These are phyloP conservation scores for Ciconia stormi DNA, from an alignment of 2,113 vertebrate genomes.

Conservation along the genomic window DNA sequence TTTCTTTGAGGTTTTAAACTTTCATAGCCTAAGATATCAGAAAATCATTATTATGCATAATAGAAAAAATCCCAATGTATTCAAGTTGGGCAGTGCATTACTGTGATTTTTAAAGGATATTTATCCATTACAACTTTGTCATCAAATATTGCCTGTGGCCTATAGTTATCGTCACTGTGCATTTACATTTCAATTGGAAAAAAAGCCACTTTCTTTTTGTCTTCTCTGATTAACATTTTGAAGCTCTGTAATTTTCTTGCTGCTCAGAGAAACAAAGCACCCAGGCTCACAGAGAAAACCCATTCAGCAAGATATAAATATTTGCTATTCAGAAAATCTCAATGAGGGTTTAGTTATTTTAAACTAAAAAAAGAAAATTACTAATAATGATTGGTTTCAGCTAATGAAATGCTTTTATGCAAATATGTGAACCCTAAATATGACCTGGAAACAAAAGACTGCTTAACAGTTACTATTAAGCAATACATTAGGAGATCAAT, in stretches of 20 bases:
- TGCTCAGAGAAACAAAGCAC: constrained; percentile 80
- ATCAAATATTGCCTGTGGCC: constrained; percentile 80
- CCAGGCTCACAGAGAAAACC: constrained; percentile 82
- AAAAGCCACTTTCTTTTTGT: constrained; percentile 82
- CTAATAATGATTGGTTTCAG: constrained; percentile 97
- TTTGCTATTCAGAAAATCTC: constrained; percentile 91
- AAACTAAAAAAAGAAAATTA: constrained; percentile 92
- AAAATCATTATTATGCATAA: constrained; percentile 4
- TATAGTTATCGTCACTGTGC: constrained; percentile 76
- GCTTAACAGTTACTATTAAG: constrained; percentile 94
- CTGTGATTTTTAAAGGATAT: constrained; percentile 75
- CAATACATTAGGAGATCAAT: constrained; percentile 99
- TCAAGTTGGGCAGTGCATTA: constrained; percentile 52
- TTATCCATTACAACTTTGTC: constrained; percentile 80
- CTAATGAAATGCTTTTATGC: constrained; percentile 98
- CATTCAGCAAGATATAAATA: constrained; percentile 92
- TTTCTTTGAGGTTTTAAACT: constrained; percentile 2
- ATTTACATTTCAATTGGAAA: constrained; percentile 80
- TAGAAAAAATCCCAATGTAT: constrained; percentile 47
- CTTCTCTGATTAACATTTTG: constrained; percentile 83
- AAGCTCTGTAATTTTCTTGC: constrained; percentile 84
- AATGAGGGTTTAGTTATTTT: constrained; percentile 92
- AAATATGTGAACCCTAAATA: constrained; percentile 94
- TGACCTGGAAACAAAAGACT: constrained; percentile 99
- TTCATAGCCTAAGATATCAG: neutral